These are phyloP conservation scores for Avahi laniger DNA, from an alignment of 2,797 vertebrate species.

Conservation along the genomic window DNA sequence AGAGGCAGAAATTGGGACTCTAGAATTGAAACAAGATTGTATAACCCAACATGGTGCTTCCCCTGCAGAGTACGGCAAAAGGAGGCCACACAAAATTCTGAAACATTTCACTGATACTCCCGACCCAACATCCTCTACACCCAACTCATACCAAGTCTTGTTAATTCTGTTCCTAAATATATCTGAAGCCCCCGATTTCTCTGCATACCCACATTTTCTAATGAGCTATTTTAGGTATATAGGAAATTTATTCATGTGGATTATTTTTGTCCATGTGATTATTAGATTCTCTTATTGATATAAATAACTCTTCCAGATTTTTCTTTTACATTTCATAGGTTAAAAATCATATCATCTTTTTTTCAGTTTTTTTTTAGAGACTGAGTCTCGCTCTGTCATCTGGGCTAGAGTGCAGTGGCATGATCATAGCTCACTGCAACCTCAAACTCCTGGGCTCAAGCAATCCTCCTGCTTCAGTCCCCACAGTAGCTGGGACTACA, in stretches of 20 bases:
- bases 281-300: neutral
- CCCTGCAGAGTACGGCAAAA: neutral
- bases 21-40: neutral
- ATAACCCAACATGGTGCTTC: neutral
- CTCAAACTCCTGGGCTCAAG: no score
- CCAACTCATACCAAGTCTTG: neutral
- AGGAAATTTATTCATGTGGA: neutral
- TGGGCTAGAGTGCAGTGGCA: no score
- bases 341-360: neutral
- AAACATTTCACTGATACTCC: neutral
- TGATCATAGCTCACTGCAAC: no score
- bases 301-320: neutral
- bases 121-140: neutral
- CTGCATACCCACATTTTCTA: neutral
- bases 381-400: no score
- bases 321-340: neutral
- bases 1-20: neutral
- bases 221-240: neutral
- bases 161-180: neutral
- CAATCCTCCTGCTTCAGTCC: no score
- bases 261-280: neutral
- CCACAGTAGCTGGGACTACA: no score
- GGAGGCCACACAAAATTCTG: neutral
- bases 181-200: neutral
- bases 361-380: no score